Conservation (phyloP, 35 echinoderm and acorn worm genomes). For the Heliocidaris erythrogramma region DNA sequence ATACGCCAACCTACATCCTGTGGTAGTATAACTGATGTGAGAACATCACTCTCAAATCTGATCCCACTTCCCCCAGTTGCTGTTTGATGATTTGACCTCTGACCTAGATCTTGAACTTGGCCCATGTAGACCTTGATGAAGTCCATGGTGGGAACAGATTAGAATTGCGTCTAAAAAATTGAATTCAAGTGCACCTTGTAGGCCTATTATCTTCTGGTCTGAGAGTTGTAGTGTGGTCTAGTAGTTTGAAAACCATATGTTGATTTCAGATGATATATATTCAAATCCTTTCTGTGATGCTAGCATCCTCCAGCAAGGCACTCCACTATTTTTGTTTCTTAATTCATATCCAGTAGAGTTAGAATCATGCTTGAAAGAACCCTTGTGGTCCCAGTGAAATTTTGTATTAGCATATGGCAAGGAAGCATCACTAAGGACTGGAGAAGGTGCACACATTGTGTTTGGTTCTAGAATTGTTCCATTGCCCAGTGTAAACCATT, state of each 20-base stretch:
- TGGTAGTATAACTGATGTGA: background rate
- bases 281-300: no score
- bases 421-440: background rate
- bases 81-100: slow-evolving; percentile 33
- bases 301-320: no score
- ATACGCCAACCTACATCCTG: background rate
- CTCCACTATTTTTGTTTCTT: no score
- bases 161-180: background rate
- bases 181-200: background rate
- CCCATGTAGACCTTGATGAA: background rate
- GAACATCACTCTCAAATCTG: background rate
- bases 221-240: no score
- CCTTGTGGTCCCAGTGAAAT: no score
- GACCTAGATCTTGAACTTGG: slow-evolving; percentile 33
- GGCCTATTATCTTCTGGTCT: no score
- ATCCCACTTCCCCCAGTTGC: background rate
- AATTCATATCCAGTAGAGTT: no score
- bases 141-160: background rate
- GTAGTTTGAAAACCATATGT: no score
- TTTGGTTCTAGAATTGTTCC: background rate
- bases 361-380: no score
- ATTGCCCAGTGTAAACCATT: background rate
- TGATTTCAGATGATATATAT: no score
- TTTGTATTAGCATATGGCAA: background rate
- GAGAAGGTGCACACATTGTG: background rate